A percentile compares a stretch with the other conserved stretches of the same genome.
Conservation (phyloP, 2,888 invertebrate species). For the Eristalinus sepulchralis region DNA sequence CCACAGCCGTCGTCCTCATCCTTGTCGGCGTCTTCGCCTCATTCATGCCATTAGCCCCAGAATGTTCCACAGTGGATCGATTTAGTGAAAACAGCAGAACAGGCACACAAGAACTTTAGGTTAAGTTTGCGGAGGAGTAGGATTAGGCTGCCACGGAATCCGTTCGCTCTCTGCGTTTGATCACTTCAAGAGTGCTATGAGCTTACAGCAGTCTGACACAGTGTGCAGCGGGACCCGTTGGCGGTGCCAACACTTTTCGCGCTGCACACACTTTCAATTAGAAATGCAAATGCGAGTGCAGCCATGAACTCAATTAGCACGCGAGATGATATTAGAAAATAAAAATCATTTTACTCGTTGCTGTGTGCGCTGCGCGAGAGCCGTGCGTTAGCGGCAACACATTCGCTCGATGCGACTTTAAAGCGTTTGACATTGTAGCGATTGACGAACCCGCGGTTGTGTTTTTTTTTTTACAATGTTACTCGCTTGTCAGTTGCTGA, state of each 20-base stretch:
- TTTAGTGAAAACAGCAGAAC: conserved; percentile 8
- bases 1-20: conserved; percentile 16
- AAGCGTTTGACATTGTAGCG: conserved; percentile 61
- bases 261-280: conserved; percentile 63
- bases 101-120: conserved; percentile 31
- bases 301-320: conserved; percentile 69
- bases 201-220: neutral
- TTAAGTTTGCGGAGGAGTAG: neutral
- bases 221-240: neutral
- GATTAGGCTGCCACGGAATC: neutral
- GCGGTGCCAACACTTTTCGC: conserved; percentile 52
- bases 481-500: neutral
- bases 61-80: conserved; percentile 39
- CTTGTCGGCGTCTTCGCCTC: conserved; percentile 14
- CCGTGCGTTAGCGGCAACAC: neutral
- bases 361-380: neutral
- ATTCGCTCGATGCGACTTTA: conserved; percentile 23
- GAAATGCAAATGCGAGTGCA: conserved; percentile 68
- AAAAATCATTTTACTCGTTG: conserved; percentile 44
- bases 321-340: conserved; percentile 62
- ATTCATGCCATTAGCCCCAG: neutral
- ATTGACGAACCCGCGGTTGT: conserved; percentile 57
- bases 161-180: neutral
- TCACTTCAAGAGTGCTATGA: neutral
- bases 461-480: conserved; percentile 2